Base-by-base conservation (phyloP, 2,888 invertebrate genomes). In the Chydorus sphaericus region DNA sequence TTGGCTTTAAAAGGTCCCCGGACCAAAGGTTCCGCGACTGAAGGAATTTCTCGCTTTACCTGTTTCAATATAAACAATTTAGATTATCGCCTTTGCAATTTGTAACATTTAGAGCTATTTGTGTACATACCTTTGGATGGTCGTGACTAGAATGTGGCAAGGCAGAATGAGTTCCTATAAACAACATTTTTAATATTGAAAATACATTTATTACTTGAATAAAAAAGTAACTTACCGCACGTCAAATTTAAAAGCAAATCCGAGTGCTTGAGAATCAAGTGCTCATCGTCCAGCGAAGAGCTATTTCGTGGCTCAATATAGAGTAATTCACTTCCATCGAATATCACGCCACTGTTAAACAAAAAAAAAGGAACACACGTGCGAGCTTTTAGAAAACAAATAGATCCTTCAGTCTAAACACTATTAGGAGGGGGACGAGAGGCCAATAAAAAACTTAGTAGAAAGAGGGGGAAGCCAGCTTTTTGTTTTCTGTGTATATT, bases 1-100 rank as follows among this genome's bases (percentile, higher is more conserved):
- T 90, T 86, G 54, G 85, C 82, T 71, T 89, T 88, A 73, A 83
- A 91, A 0, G 92, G 92, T 0, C 85, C 89, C 2, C 52, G 16
- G 52, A 36, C 52, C 16, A 20, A 33, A n/a, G 52, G 23, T 10
- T n/a, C n/a, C n/a, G 36, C 30, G 31, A 8, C 20, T 11, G 52
- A 31, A 7, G 52, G 33, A 23, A 23, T 16, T 26, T 31, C 23
- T 3, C 52, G 33, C 37, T 20, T 36, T n/a, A 52, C 52, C 52
- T 52, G 20, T 10, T n/a, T n/a, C 10, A 36, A n/a, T 11, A 3
- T 18, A 33, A n/a, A 8, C 10, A 37, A 10, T 23, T 4, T 36
- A 31, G 5, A 26, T 26, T 20, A 28, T 18, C 5, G 5, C 4
- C 30, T 11, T 11, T 7, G 50, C 20, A 2, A 28, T 11, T 20